phyloP scores from a whole-genome alignment of 2,888 invertebrate genomes.

The Dusona sp. region DNA sequence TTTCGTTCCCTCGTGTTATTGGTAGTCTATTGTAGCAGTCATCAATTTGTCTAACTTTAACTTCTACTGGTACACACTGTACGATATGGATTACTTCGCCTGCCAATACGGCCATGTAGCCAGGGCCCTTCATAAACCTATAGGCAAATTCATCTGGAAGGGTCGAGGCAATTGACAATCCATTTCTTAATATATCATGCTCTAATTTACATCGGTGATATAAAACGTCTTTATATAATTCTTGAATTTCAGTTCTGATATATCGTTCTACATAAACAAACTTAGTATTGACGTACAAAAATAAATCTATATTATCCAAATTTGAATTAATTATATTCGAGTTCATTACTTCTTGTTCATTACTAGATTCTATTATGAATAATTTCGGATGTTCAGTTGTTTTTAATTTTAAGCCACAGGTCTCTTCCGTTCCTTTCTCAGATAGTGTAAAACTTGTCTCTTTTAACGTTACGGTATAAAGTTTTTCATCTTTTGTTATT shows the following conservation, averaged over 20 bases:
- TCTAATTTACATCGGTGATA: constrained; percentile 8
- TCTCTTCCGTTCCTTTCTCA: no score
- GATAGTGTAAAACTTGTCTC: no score
- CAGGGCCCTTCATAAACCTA: constrained; percentile 26
- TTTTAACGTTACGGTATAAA: no score
- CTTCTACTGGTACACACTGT: constrained; percentile 25
- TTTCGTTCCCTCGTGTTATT: no score
- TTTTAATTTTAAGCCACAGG: no score
- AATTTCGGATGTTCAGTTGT: no score
- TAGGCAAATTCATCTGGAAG: constrained; percentile 33
- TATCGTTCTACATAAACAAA: constrained; percentile 21
- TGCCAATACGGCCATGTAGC: constrained; percentile 11
- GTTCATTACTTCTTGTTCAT: no score
- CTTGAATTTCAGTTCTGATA: constrained; percentile 2
- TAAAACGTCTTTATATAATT: not conserved
- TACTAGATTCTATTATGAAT: no score
- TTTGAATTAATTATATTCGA: no score
- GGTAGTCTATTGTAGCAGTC: no score
- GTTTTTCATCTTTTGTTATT: no score
- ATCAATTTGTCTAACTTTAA: not conserved
- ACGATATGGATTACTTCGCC: constrained; percentile 22
- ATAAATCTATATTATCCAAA: no score
- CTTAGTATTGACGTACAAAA: not conserved
- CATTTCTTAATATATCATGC: not conserved
- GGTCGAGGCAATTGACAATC: not conserved